Percentiles rank a stretch among this genome's conserved stretches.
phyloP scores from a whole-genome alignment of 2,888 invertebrate species.

The Epinotia brunnichana region DNA sequence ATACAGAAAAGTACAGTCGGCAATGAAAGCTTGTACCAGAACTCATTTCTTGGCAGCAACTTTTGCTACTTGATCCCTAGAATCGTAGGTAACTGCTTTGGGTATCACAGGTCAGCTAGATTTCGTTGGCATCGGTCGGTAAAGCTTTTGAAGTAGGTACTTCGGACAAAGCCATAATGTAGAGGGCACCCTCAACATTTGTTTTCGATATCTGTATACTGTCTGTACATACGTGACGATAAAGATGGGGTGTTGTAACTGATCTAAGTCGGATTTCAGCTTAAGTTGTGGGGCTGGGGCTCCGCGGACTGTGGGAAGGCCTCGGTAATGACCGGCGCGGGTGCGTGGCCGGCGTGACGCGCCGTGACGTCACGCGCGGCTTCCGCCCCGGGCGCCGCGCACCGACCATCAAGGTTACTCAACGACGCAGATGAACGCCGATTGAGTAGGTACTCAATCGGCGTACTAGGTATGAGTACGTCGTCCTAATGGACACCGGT shows the following conservation, averaged over 20 bases:
- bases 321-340: slow-evolving; percentile 20
- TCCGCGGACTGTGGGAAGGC: neutral
- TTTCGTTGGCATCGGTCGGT: neutral
- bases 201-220: neutral
- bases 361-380: slow-evolving; percentile 12
- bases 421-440: neutral
- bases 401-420: slow-evolving; percentile 18
- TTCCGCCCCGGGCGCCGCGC: neutral
- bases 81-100: too few species aligned
- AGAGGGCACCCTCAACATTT: neutral
- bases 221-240: too few species aligned
- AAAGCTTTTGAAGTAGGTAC: too few species aligned
- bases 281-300: neutral
- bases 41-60: too few species aligned
- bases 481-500: neutral
- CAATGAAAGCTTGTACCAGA: too few species aligned
- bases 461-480: too few species aligned
- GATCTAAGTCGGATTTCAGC: neutral
- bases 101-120: neutral
- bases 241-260: neutral
- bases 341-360: neutral
- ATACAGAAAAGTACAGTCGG: too few species aligned
- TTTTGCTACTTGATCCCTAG: neutral
- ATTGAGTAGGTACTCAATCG: too few species aligned
- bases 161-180: neutral